A percentile compares a stretch with the other conserved stretches of the same genome.
Evolutionary conservation across 2,797 vertebrate genomes (phyloP).

Genomic region (Setipinna tenuifilis): DNA sequence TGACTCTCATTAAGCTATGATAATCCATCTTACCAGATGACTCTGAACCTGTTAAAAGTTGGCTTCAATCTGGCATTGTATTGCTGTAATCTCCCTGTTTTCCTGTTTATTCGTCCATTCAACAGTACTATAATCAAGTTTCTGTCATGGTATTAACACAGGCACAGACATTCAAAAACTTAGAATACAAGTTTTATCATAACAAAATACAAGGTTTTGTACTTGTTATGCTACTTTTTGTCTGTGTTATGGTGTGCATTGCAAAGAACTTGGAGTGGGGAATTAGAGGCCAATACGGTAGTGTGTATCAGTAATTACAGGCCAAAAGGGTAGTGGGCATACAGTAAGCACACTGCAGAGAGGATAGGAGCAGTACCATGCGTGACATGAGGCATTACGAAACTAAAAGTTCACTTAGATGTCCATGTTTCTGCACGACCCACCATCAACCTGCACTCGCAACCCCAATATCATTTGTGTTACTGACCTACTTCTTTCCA

Average conservation of each 20-base stretch:
- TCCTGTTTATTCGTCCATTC: no score
- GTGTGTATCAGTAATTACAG: no score
- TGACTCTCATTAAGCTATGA: background rate
- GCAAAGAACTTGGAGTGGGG: no score
- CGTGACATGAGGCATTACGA: background rate
- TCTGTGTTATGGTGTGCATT: no score
- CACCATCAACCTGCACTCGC: background rate
- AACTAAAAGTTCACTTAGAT: background rate
- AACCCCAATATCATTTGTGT: background rate
- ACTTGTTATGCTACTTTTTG: no score
- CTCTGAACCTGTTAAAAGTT: background rate
- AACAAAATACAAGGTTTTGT: no score
- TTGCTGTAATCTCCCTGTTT: no score
- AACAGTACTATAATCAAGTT: background rate
- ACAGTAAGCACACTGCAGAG: no score
- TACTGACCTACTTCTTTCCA: background rate
- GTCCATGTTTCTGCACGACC: background rate
- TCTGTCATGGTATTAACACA: background rate
- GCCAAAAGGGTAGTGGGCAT: no score
- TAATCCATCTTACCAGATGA: background rate
- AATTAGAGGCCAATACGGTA: no score
- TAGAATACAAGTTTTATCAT: no score
- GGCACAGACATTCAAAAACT: background rate
- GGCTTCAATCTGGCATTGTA: background rate
- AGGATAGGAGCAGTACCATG: background rate